Conservation (phyloP, 2,888 invertebrate genomes). For the Eurytoma californica region DNA sequence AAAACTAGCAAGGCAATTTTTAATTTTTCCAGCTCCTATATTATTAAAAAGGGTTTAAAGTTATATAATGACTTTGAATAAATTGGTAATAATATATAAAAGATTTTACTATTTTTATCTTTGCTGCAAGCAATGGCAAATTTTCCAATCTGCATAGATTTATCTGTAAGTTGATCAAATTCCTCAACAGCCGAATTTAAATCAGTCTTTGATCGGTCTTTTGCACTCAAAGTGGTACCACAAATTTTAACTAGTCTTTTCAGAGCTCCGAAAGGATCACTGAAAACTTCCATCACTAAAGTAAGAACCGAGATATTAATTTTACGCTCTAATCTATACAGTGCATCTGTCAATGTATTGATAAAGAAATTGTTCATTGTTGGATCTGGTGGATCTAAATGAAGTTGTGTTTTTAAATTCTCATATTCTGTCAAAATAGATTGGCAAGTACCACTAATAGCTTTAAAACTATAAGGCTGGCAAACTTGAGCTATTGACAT, state of each 20-base stretch:
- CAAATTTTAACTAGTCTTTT: constrained; percentile 70
- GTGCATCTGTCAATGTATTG: constrained; percentile 79
- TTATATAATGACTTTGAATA: constrained; percentile 9
- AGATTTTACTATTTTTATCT: constrained; percentile 69
- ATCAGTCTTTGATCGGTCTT: constrained; percentile 69
- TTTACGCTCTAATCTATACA: constrained; percentile 81
- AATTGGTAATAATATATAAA: neutral
- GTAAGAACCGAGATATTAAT: constrained; percentile 81
- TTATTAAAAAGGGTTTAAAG: constrained; percentile 25
- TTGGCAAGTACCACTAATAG: constrained; percentile 73
- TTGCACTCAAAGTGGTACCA: constrained; percentile 67
- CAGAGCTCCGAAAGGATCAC: constrained; percentile 69
- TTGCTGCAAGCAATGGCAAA: constrained; percentile 82
- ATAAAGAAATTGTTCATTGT: constrained; percentile 78
- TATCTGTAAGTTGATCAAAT: constrained; percentile 82
- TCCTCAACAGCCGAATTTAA: constrained; percentile 78
- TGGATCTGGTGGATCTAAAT: constrained; percentile 72
- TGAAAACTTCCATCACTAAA: constrained; percentile 76
- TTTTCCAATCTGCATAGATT: constrained; percentile 82
- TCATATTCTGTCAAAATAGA: constrained; percentile 73
- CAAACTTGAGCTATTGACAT: constrained; percentile 75
- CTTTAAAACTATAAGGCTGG: constrained; percentile 71
- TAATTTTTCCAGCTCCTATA: constrained; percentile 79
- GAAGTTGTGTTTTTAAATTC: constrained; percentile 68
- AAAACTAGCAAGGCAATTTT: constrained; percentile 81